Conservation (phyloP, 2,888 invertebrate species). For the Resseliella maxima region DNA sequence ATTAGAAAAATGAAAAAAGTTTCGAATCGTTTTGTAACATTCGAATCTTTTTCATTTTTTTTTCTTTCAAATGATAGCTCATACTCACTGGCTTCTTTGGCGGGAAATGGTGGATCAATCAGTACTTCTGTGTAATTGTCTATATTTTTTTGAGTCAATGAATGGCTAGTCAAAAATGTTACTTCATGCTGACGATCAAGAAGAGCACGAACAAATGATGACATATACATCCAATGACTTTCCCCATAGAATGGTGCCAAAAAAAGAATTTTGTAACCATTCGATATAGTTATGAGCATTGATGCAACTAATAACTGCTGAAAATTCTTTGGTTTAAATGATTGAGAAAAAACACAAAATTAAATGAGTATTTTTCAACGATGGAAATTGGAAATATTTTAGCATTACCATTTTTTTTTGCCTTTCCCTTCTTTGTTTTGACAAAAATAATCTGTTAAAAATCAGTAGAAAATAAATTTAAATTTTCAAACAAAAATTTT, state of each 20-base stretch:
- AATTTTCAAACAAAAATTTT: too few species aligned
- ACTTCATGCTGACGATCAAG: constrained; percentile 63
- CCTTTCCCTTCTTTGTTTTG: too few species aligned
- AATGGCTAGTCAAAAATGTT: constrained; percentile 62
- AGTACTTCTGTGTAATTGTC: constrained; percentile 67
- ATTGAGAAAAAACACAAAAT: background rate
- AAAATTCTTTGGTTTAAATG: background rate
- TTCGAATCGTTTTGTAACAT: background rate
- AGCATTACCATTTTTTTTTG: too few species aligned
- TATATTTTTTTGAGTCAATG: background rate
- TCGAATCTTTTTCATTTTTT: background rate
- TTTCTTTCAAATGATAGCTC: background rate
- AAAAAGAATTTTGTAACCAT: constrained; percentile 64
- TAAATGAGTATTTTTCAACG: too few species aligned
- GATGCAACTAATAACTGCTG: background rate
- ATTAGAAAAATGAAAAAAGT: too few species aligned
- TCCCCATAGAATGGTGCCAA: constrained; percentile 58
- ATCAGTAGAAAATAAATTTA: too few species aligned
- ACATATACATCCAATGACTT: constrained; percentile 59
- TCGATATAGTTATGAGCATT: background rate
- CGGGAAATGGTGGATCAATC: constrained; percentile 65
- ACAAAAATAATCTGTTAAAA: too few species aligned
- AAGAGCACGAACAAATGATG: constrained; percentile 59
- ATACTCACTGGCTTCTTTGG: constrained; percentile 64
- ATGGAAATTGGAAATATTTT: background rate